These are phyloP conservation scores for Oxyteleia sp. DNA, from an alignment of 2,888 invertebrate genomes.

Conservation along the genomic window DNA sequence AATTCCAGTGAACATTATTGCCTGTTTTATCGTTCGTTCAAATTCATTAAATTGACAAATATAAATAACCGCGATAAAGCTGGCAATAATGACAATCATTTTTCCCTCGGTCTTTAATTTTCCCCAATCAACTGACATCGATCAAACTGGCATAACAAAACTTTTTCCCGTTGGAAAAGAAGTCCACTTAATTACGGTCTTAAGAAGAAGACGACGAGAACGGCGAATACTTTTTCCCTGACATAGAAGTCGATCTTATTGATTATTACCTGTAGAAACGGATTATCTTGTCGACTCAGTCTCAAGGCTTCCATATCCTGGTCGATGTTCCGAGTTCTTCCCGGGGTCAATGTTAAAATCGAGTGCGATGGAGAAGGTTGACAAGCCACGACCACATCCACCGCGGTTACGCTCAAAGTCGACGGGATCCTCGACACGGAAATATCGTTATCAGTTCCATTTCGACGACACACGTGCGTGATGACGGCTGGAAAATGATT, in stretches of 20 bases:
- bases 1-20: not conserved
- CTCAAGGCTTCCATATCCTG: slow-evolving; percentile 95
- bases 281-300: slow-evolving; percentile 94
- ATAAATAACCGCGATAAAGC: not conserved
- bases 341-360: slow-evolving; percentile 91
- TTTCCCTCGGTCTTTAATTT: not conserved
- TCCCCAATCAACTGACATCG: not conserved
- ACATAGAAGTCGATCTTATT: slow-evolving; percentile 44
- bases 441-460: too few relatives aligned
- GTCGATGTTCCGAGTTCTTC: slow-evolving; percentile 92
- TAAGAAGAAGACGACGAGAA: not conserved
- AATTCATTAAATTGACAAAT: not conserved
- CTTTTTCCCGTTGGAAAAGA: not conserved
- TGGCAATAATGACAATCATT: not conserved
- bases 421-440: slow-evolving; percentile 87
- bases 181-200: not conserved
- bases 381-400: slow-evolving; percentile 85
- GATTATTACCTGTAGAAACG: slow-evolving; percentile 91
- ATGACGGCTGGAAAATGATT: too few relatives aligned
- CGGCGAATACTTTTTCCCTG: slow-evolving; percentile 2
- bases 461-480: too few relatives aligned
- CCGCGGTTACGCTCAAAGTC: slow-evolving; percentile 87
- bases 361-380: slow-evolving; percentile 89
- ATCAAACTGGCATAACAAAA: not conserved
- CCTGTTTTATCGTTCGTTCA: not conserved